A percentile compares a stretch with the other conserved stretches of the same genome.
Evolutionary conservation across 2,113 vertebrate genomes (phyloP).

Genomic region (Tauraco erythrolophus): DNA sequence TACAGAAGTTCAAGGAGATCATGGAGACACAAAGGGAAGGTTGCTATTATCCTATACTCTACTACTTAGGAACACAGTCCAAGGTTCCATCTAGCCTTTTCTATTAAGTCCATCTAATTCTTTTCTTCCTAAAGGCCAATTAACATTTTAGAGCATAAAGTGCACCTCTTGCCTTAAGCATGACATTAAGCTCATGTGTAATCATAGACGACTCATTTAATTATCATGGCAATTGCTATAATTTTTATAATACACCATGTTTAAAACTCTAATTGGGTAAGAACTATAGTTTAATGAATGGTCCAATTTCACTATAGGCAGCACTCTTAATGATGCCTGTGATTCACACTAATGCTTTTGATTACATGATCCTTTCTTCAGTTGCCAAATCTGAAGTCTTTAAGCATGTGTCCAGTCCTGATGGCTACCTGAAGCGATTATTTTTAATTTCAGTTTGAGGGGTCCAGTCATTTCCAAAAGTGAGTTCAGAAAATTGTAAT

Average conservation of each 20-base stretch:
- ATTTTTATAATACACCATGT: conserved; percentile 4
- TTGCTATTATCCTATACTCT: not conserved
- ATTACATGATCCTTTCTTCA: not conserved
- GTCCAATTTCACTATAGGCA: not conserved
- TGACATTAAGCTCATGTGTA: not conserved
- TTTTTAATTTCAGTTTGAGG: not conserved
- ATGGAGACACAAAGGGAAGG: not conserved
- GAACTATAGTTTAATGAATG: not conserved
- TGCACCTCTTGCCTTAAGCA: not conserved
- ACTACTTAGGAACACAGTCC: not conserved
- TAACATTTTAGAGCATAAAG: not conserved
- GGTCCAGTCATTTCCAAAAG: not conserved
- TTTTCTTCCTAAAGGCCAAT: not conserved
- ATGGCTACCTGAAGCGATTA: not conserved
- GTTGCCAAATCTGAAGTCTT: not conserved
- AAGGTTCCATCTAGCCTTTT: not conserved
- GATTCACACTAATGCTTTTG: not conserved
- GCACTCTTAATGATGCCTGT: not conserved
- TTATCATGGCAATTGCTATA: not conserved
- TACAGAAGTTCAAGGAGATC: not conserved
- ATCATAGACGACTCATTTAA: conserved; percentile 21
- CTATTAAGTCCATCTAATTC: not conserved
- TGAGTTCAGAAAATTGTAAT: not conserved
- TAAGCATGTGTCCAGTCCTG: not conserved
- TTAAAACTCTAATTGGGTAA: conserved; percentile 6